Conservation (phyloP, 2,888 invertebrate species). For the Calliopum simillimum region DNA sequence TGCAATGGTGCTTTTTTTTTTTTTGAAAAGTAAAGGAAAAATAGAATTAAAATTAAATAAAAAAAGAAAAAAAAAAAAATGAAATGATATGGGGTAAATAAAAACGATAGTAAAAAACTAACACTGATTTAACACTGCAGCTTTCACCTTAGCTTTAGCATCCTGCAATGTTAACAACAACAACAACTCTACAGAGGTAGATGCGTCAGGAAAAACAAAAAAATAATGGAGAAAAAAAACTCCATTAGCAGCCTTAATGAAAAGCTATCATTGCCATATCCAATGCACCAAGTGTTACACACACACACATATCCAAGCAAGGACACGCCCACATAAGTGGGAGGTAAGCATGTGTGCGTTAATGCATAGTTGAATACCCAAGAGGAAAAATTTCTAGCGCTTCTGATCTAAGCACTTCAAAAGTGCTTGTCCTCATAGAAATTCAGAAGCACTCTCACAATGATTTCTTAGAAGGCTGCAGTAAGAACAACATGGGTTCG, state of each 20-base stretch:
- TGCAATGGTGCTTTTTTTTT: neutral
- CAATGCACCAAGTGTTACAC: neutral
- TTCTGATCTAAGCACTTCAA: too few species aligned
- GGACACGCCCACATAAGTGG: neutral
- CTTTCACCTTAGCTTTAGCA: neutral
- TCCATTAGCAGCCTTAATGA: constrained; percentile 27
- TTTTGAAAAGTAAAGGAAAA: neutral
- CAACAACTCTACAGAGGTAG: too few species aligned
- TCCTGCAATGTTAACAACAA: neutral
- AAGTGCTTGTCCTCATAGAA: too few species aligned
- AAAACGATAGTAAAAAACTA: neutral
- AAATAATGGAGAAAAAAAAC: neutral
- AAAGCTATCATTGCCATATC: constrained; percentile 31
- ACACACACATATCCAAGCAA: neutral
- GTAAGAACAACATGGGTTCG: too few species aligned
- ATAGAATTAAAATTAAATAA: neutral
- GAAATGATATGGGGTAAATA: neutral
- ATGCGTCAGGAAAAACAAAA: neutral
- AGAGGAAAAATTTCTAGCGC: too few species aligned
- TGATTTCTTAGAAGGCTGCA: too few species aligned
- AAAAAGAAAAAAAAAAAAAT: neutral
- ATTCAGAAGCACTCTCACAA: too few species aligned
- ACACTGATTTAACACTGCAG: constrained; percentile 2
- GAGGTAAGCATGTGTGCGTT: too few species aligned
- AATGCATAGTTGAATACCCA: too few species aligned